Evolutionary conservation across 2,113 vertebrate genomes (phyloP).

Genomic region (Anolis carolinensis): DNA sequence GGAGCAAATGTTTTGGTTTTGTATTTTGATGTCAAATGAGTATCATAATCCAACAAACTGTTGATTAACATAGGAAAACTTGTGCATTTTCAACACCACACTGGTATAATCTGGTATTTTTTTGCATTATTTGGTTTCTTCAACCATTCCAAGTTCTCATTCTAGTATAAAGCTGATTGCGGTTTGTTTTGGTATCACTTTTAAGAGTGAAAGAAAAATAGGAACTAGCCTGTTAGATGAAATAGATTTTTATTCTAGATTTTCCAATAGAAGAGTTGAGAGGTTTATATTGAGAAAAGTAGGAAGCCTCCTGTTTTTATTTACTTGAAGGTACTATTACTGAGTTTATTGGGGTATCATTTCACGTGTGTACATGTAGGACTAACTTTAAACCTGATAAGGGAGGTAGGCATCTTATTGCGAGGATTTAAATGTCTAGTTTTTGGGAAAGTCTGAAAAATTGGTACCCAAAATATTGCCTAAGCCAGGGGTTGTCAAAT

Average conservation of each 20-base stretch:
- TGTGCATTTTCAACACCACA: neutral
- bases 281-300: neutral
- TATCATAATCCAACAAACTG: neutral
- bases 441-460: neutral
- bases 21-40: neutral
- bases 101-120: neutral
- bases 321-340: neutral
- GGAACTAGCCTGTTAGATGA: neutral
- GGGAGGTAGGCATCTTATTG: neutral
- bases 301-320: neutral
- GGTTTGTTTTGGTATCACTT: neutral
- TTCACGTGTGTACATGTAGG: neutral
- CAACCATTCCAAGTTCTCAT: neutral
- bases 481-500: too few species aligned
- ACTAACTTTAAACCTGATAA: neutral
- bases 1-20: neutral
- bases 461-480: neutral
- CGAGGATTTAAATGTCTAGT: neutral
- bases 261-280: neutral
- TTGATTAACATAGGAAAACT: neutral
- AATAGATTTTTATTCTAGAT: neutral
- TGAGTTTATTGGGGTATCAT: neutral
- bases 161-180: neutral
- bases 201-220: neutral
- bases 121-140: neutral